phyloP scores from a whole-genome alignment of 2,888 invertebrate species.

The Subacronicta megacephala region DNA sequence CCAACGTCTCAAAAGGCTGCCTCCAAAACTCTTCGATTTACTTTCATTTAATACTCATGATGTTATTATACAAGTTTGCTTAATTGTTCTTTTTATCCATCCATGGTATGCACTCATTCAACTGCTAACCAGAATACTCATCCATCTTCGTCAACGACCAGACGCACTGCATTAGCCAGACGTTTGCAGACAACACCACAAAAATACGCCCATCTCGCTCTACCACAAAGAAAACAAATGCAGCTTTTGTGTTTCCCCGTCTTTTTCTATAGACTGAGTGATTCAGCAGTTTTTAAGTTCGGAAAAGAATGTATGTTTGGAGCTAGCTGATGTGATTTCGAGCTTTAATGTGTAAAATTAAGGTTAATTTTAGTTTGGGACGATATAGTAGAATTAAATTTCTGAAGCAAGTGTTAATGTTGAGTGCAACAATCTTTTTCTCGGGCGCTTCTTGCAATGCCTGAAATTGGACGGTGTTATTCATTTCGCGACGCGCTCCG shows the following conservation, averaged over 20 bases:
- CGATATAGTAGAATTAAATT: conserved; percentile 72
- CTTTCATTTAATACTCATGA: conserved; percentile 48
- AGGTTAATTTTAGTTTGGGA: conserved; percentile 46
- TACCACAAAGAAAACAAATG: conserved; percentile 55
- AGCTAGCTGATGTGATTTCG: conserved; percentile 40
- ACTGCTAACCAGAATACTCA: conserved; percentile 77
- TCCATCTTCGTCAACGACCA: conserved; percentile 85
- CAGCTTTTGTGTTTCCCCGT: conserved; percentile 63
- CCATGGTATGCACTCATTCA: conserved; percentile 75
- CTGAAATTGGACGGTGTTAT: conserved; percentile 75
- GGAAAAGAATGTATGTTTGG: conserved; percentile 68
- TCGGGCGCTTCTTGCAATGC: conserved; percentile 68
- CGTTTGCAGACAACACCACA: conserved; percentile 60
- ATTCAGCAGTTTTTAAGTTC: conserved; percentile 76
- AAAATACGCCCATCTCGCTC: conserved; percentile 70
- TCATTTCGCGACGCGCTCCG: conserved; percentile 67
- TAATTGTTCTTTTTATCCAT: conserved; percentile 62
- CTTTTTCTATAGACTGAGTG: conserved; percentile 78
- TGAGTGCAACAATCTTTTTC: conserved; percentile 81
- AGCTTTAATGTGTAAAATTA: conserved; percentile 11
- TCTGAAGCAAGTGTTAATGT: conserved; percentile 79
- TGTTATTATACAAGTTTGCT: conserved; percentile 50
- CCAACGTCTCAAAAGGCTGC: conserved; percentile 9
- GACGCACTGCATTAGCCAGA: conserved; percentile 83
- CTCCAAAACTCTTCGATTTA: conserved; percentile 43